Evolutionary conservation across 2,888 invertebrate genomes (phyloP), one percentile per base, ranked within the genome.

Genomic region (Argyresthia albistria): DNA sequence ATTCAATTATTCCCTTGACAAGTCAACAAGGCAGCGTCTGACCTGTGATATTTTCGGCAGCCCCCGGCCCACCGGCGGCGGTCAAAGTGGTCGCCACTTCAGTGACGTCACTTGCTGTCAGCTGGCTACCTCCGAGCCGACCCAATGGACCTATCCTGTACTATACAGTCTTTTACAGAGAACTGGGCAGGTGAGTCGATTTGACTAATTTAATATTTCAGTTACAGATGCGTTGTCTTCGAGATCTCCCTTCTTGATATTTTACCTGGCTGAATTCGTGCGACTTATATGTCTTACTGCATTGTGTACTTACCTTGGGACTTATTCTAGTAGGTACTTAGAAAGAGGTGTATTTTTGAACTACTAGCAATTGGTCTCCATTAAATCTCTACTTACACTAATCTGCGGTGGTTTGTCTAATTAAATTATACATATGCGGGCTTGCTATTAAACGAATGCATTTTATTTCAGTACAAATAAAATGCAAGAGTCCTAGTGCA

Each of bases 11-110:
- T 25, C 25, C 25, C 25, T 25, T 6, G 25, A 25, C 25, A 25
- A 25, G 25, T 25, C 25, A 25, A 25, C 25, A 25, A 4, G 25
- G 25, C 25, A 4, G 25, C 25, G 25, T 25, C 25, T 25, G 3
- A 43, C 7, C 35, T 11, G 25, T 46, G 35, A 25, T 39, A 11
- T 39, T 39, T 35, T n/a, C 25, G 8, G 50, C 68, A 95, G 96
- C 94, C 56, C 96, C 97, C 16, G 95, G 94, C 51, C 91, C 93
- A 50, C 96, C 96, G 42, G 93, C 93, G 15, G 92, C 93, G 55
- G 93, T 97, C 53, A 96, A 96, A 82, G 95, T 95, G 0, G 89
- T 95, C 39, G 92, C 95, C 0, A 89, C 95, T 61, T 95, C 95
- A 43, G 91, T 93, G 43, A 94, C 95, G 64, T 93, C 95, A 56